Evolutionary conservation across 2,888 invertebrate species (phyloP).

Genomic region (Ichneumon xanthorius): DNA sequence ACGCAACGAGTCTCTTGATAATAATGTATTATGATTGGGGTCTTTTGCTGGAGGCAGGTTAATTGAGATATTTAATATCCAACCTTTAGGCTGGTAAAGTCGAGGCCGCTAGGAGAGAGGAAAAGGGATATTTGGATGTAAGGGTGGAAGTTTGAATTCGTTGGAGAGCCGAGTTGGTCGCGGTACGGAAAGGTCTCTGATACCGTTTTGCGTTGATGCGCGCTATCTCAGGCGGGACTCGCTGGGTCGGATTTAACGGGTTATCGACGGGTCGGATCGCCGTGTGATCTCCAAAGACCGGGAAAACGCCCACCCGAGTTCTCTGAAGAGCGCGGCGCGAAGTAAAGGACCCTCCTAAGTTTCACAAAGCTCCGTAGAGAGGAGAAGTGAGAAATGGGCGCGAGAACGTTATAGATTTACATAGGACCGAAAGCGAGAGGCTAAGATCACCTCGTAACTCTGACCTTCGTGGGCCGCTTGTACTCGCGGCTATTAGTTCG

Average conservation of each 20-base stretch:
- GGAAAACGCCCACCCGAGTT: background rate
- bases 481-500: slow-evolving; percentile 30
- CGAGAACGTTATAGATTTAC: slow-evolving; percentile 21
- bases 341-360: slow-evolving; percentile 12
- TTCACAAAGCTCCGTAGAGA: slow-evolving; percentile 18
- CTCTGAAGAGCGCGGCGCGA: background rate
- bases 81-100: background rate
- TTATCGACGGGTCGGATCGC: slow-evolving; percentile 6
- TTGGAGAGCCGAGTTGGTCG: background rate
- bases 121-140: slow-evolving; percentile 11
- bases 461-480: slow-evolving; percentile 6
- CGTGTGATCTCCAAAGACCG: slow-evolving; percentile 7
- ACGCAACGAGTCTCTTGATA: background rate
- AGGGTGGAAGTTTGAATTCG: background rate
- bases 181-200: background rate
- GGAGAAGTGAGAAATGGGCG: background rate
- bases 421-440: slow-evolving; percentile 16
- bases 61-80: slow-evolving; percentile 5
- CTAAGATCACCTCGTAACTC: slow-evolving; percentile 28
- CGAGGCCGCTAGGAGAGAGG: background rate
- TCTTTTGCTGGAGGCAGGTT: too few species aligned
- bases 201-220: slow-evolving; percentile 12
- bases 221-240: slow-evolving; percentile 7
- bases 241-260: slow-evolving; percentile 32
- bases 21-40: background rate